Percentiles rank a stretch among this genome's conserved stretches.
phyloP scores from a whole-genome alignment of 2,113 vertebrate species.

The Chlorodrepanis virens region DNA sequence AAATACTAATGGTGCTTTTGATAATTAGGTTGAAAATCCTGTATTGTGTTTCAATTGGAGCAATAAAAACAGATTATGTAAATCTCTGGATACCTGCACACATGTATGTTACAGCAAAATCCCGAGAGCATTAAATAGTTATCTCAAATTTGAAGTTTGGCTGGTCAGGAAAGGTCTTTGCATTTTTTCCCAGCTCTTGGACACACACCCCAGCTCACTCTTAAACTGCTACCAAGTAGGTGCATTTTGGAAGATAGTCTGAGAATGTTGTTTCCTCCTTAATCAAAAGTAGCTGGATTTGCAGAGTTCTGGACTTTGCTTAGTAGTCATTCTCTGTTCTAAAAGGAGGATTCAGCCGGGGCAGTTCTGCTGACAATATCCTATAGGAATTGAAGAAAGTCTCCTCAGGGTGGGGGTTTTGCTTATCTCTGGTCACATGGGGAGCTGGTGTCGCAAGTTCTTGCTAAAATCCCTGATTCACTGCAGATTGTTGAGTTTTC shows the following conservation, averaged over 20 bases:
- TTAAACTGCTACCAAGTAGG: neutral
- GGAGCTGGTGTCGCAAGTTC: neutral
- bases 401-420: neutral
- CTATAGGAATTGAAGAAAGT: neutral
- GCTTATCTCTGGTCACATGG: neutral
- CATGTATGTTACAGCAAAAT: neutral
- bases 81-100: neutral
- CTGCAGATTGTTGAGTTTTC: neutral
- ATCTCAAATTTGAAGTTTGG: neutral
- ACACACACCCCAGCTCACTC: neutral
- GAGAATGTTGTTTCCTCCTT: neutral
- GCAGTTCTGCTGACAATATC: neutral
- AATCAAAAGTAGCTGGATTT: neutral
- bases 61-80: neutral
- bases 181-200: neutral
- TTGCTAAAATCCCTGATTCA: neutral
- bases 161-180: neutral
- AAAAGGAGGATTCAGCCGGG: neutral
- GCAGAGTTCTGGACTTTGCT: neutral
- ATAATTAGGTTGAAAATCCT: conserved; percentile 43
- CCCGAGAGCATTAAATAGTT: neutral
- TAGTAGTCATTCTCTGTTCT: neutral
- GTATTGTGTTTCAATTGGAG: neutral
- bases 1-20: conserved; percentile 26
- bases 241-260: neutral